Evolutionary conservation across 1,140 invertebrate species (phyloP).

Genomic region (Neuroterus valhalla): DNA sequence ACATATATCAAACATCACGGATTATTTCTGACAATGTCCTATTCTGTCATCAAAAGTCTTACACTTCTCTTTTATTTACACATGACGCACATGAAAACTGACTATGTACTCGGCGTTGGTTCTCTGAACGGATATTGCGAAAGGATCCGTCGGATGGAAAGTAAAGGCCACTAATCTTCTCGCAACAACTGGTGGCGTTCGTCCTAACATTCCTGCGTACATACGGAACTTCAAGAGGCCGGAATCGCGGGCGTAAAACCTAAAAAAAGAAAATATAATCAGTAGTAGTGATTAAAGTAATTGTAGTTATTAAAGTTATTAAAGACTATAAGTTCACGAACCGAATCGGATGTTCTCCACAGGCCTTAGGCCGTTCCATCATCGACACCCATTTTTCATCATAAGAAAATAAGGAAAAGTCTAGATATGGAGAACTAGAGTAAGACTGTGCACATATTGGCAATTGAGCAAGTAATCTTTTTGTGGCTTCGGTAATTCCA

Average conservation of each 20-base stretch:
- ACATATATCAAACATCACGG: no score
- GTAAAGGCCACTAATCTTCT: constrained; percentile 95
- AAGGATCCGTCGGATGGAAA: constrained; percentile 97
- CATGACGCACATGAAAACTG: constrained; percentile 90
- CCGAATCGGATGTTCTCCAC: constrained; percentile 95
- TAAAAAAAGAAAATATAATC: constrained; percentile 75
- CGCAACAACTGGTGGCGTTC: constrained; percentile 75
- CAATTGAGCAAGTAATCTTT: constrained; percentile 91
- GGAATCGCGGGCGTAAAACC: constrained; percentile 93
- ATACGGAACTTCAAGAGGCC: constrained; percentile 92
- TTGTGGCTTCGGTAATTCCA: constrained; percentile 89
- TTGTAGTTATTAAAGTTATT: no score
- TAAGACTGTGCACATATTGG: constrained; percentile 97
- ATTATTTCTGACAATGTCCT: no score
- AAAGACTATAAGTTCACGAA: constrained; percentile 57
- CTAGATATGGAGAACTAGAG: constrained; percentile 94
- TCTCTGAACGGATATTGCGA: constrained; percentile 96
- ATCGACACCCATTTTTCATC: constrained; percentile 97
- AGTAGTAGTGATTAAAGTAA: no score
- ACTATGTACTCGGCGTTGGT: constrained; percentile 97
- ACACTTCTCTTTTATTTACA: constrained; percentile 40
- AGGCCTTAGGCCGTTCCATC: constrained; percentile 95
- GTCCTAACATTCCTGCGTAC: constrained; percentile 84
- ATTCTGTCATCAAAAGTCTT: neutral
- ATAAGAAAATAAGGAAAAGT: constrained; percentile 94